Base-by-base conservation (phyloP, 2,888 invertebrate species). In the Megalurothrips usitatus region DNA sequence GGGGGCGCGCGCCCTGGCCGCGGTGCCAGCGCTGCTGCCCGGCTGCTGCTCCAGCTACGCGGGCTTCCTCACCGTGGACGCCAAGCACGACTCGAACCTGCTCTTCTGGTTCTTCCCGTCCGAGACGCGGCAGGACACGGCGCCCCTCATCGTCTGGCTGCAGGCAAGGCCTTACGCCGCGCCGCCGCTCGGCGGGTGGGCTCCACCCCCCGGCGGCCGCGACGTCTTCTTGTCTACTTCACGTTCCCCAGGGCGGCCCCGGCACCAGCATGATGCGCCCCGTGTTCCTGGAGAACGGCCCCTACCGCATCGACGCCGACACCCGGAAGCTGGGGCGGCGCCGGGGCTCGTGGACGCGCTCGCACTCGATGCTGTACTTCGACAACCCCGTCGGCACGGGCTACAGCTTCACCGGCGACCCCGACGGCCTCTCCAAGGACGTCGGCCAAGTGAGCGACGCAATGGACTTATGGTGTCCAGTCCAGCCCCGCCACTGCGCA, bases 51-150 rank as follows among this genome's bases (percentile, higher is more conserved):
- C 68, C 68, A 80, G 88, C 88, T 58, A 87, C 88, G 83, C 85
- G 86, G 81, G 84, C 84, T 11, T 85, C 82, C 83, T 89, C 23
- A 89, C 88, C 4, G 89, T 89, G 43, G 88, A 89, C 83, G 85
- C 87, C 81, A 85, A 85, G 1, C 85, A 84, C 83, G 85, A 87
- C 80, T 87, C 87, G 81, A 88, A 89, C 83, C 85, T 88, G 83
- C 89, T 88, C 84, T 88, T 89, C 85, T 88, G 88, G 88, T 88
- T 87, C 83, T 87, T 88, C 83, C 87, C 87, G 11, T 86, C 87
- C 3, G 84, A 81, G 80, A 79, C 48, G 23, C 48, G 78, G 2
- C 81, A 83, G 1, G 81, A 81, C n/a, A 81, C 78, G 8, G 83
- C 84, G 3, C 84, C 84, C 52, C 80, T 85, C 12, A 28, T 84